A percentile compares a stretch with the other conserved stretches of the same genome.
phyloP scores from a whole-genome alignment of 2,113 vertebrate genomes.

The Buteo buteo region DNA sequence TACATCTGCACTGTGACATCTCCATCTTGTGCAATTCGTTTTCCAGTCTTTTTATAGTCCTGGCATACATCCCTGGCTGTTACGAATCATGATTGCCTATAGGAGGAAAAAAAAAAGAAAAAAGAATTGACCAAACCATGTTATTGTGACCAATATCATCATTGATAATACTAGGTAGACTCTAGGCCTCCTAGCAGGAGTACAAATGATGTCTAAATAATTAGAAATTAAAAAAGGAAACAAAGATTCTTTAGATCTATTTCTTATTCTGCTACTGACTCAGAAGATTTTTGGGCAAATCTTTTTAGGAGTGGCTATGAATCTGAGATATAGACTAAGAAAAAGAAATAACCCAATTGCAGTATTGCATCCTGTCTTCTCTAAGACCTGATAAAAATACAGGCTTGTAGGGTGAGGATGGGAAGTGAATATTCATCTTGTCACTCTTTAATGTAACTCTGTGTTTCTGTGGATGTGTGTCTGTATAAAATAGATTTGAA shows the following conservation, averaged over 20 bases:
- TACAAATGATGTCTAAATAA: background rate
- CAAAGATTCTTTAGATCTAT: background rate
- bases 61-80: background rate
- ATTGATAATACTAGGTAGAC: background rate
- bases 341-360: background rate
- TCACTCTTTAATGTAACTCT: background rate
- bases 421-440: background rate
- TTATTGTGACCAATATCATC: background rate
- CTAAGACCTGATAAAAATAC: background rate
- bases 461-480: background rate
- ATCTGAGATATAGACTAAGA: background rate
- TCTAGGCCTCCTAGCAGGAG: background rate
- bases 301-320: background rate
- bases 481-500: background rate
- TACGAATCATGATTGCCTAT: fast-evolving
- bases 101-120: background rate
- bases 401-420: background rate
- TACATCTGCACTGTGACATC: background rate
- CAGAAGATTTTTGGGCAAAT: background rate
- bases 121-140: background rate
- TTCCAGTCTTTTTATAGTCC: background rate
- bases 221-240: background rate
- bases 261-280: background rate
- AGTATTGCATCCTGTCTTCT: background rate
- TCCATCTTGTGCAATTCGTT: background rate